Base-by-base conservation (phyloP, 2,888 invertebrate genomes). In the Ectemnius cavifrons region DNA sequence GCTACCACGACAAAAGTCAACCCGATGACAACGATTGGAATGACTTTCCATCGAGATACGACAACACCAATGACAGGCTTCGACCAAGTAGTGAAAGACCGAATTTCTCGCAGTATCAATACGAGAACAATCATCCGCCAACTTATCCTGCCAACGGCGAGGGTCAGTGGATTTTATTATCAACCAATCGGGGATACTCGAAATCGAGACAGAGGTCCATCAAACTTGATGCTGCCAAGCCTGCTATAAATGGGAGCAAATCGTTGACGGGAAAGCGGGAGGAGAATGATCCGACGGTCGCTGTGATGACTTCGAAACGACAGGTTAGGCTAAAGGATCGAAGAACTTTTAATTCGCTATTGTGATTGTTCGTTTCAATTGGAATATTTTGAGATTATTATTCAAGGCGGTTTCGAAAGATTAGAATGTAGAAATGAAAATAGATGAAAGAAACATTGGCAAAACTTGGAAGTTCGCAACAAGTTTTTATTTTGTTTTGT, bases 121-220 rank as follows among this genome's bases (percentile, higher is more conserved):
- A 90, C 73, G 81, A 80, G 56, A 64, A 80, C 47, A 86, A 84
- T 64, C 93, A 93, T 85, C 93, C 94, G 0, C 89, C 92, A 2
- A 92, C 93, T 2, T 93, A 94, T 87, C 95, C 95, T 0, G 92
- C 93, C 0, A 92, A 92, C 74, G 94, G 95, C 0, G 94, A 95
- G 73, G 96, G 96, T 0, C 94, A 95, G 82, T 96, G 96, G 96
- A 94, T 96, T 2, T 91, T 96, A 1, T 90, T 96, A 6, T 95
- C 95, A 0, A 95, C 95, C 3, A 96, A 96, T 13, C 95, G 95
- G 91, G 96, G 96, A 0, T 96, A 95, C 85, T 88, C 90, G 1
- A 91, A 91, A 49, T 84, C 89, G 2, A 82, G 91, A 20, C 91
- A 91, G 74, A 87, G 92, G 60, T 91, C 92, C 2, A 88, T 92